phyloP scores from a whole-genome alignment of 2,888 invertebrate genomes.

The Nymphalis urticae region DNA sequence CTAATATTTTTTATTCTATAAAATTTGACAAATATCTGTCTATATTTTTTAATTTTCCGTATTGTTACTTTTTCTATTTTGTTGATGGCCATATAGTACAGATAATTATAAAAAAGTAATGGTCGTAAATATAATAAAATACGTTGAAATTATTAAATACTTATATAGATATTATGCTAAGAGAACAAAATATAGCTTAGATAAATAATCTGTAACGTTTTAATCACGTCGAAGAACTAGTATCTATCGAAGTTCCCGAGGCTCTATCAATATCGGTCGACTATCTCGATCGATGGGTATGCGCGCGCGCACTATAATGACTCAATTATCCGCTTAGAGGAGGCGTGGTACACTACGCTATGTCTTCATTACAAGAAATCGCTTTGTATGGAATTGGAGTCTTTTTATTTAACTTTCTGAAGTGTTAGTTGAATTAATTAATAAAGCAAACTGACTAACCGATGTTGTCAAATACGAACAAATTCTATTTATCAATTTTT shows the following conservation, averaged over 20 bases:
- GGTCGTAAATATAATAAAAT: neutral
- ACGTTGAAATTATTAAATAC: neutral
- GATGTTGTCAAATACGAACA: too few relatives aligned
- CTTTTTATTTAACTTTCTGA: neutral
- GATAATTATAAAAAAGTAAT: too few relatives aligned
- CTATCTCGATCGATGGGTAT: constrained; percentile 58
- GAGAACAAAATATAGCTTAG: constrained; percentile 28
- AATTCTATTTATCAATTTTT: too few relatives aligned
- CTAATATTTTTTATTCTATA: too few relatives aligned
- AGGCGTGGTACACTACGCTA: constrained; percentile 70
- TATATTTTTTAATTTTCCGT: too few relatives aligned
- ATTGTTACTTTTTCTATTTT: too few relatives aligned
- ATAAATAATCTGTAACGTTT: constrained; percentile 35
- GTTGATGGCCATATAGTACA: too few relatives aligned
- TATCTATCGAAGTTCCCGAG: constrained; percentile 47
- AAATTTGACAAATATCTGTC: too few relatives aligned
- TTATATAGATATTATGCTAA: neutral
- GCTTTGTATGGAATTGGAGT: constrained; percentile 42
- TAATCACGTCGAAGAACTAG: constrained; percentile 33
- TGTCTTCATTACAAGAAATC: constrained; percentile 71
- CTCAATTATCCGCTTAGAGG: constrained; percentile 81
- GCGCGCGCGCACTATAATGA: constrained; percentile 78
- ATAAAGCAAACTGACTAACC: too few relatives aligned
- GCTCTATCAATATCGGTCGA: constrained; percentile 59
- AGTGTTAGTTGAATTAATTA: neutral